Base-by-base conservation (phyloP, 2,113 vertebrate species). In the Anguilla japonica region DNA sequence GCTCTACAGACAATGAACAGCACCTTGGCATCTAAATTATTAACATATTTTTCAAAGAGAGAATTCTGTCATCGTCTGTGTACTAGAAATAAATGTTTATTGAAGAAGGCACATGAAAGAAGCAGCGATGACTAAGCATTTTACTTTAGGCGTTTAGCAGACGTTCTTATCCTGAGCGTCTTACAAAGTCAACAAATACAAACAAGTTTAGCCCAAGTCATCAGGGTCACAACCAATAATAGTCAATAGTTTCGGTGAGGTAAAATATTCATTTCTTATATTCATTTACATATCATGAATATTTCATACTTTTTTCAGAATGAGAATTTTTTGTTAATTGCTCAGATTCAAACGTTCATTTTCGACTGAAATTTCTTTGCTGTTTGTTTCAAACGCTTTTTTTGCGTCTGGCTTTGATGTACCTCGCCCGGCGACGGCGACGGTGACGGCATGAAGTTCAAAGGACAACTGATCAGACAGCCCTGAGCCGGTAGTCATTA, bases 11-110 rank as follows among this genome's bases (percentile, higher is more conserved):
- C 71, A 75, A 75, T 75, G 71, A 75, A 75, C 71, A 75, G 34
- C 22, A 75, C 71, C n/a, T n/a, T 75, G 71, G 8, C 67, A 75
- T 75, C n/a, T 34, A 71, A 84, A 84, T 67, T 84, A 84, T 63
- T 71, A 84, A 84, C 41, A 60, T 22, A 71, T 84, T 57, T 60
- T 71, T 39, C 34, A 34, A 41, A 60, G 41, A 40, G 43, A 13
- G 40, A 20, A 75, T 75, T n/a, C 71, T 75, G 71, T 75, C 71
- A 75, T 75, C 71, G 16, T 13, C n/a, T 5, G 5, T 75, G n/a
- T 75, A 1, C n/a, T 75, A 1, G 71, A 75, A 75, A 34, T 75
- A 34, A 7, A 75, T 34, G 9, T 75, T 75, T 75, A 29, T 75
- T 75, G 71, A 34, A 75, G 34, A 75, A 75, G 71, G 34, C n/a